Evolutionary conservation across 2,888 invertebrate species (phyloP), one percentile per base, ranked within the genome.

Genomic region (Pollenia labialis): DNA sequence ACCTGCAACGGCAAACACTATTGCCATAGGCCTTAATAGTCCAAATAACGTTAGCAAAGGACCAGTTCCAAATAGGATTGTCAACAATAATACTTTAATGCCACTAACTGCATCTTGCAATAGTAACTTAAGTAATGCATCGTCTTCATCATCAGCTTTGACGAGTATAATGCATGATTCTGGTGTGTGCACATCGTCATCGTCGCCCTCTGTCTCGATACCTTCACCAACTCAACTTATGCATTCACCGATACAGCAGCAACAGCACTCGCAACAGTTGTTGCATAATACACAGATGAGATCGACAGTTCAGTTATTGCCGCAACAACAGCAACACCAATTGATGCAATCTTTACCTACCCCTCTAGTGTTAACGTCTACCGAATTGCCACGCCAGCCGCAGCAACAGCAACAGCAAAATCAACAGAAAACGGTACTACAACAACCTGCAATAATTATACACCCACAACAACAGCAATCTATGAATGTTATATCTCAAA

Each of bases 131-230:
- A 92, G 92, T 87, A 92, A 90, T 66, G 91, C 91, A 32, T 90
- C 92, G 8, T 90, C 88, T 12, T 89, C 90, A 32, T 90, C 92
- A 11, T 87, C 92, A 23, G 91, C 91, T 7, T 90, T 92, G 85
- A 90, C 92, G 2, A 92, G 90, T 88, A 89, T 92, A 1, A 89
- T 92, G 90, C 92, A 93, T 50, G 93, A 93, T 89, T 93, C 93
- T 4, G 93, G 93, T 4, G 91, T 93, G 14, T 93, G 93, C 52
- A 93, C 93, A 1, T 93, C 93, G 3, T 93, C 93, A 0, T 93
- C 93, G 0, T 93, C 93, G 66, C 93, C 93, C 9, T 93, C 92
- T 6, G 92, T 93, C 23, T 93, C 93, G 14, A 91, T 93, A 89
- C 93, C 93, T 14, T 93, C 93, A 32, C 93, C 93, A 2, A 91